These are phyloP conservation scores for Leptopilina myrica DNA, from an alignment of 2,888 invertebrate genomes.

Conservation along the genomic window DNA sequence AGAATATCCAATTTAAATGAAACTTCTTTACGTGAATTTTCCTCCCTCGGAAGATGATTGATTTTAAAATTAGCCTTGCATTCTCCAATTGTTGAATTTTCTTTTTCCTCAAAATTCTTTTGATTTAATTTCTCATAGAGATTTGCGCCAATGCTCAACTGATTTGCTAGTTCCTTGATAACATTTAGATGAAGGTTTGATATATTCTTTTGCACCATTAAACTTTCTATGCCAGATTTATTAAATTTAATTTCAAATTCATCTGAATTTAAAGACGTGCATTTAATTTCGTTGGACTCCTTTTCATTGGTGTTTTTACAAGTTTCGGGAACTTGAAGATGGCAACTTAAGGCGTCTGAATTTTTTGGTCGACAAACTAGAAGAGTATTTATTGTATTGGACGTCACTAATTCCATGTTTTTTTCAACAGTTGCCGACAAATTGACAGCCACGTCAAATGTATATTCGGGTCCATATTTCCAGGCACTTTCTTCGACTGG, in stretches of 20 bases:
- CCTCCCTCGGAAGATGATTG: slow-evolving; percentile 43
- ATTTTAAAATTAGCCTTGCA: slow-evolving; percentile 52
- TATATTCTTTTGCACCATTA: slow-evolving; percentile 43
- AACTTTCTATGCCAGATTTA: slow-evolving; percentile 49
- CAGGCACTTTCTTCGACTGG: slow-evolving; percentile 57
- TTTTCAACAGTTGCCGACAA: slow-evolving; percentile 61
- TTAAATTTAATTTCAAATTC: slow-evolving; percentile 56
- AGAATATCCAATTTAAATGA: slow-evolving; percentile 30
- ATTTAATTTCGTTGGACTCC: not conserved
- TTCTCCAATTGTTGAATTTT: slow-evolving; percentile 53
- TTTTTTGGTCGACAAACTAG: slow-evolving; percentile 54
- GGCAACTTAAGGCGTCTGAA: slow-evolving; percentile 49
- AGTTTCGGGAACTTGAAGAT: slow-evolving; percentile 51
- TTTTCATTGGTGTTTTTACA: slow-evolving; percentile 11
- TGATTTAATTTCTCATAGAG: slow-evolving; percentile 49
- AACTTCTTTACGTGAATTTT: slow-evolving; percentile 24
- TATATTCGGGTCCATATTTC: slow-evolving; percentile 64
- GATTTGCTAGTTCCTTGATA: slow-evolving; percentile 43
- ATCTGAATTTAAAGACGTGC: slow-evolving; percentile 9
- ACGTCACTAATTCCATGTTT: slow-evolving; percentile 13
- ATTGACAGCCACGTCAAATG: slow-evolving; percentile 62
- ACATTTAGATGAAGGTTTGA: slow-evolving; percentile 45
- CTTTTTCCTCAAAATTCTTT: slow-evolving; percentile 46
- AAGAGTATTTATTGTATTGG: slow-evolving; percentile 48
- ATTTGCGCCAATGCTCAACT: slow-evolving; percentile 51